Conservation (phyloP, 37 sponge, comb jelly and placozoan species). For the Petrosia ficiformis region DNA sequence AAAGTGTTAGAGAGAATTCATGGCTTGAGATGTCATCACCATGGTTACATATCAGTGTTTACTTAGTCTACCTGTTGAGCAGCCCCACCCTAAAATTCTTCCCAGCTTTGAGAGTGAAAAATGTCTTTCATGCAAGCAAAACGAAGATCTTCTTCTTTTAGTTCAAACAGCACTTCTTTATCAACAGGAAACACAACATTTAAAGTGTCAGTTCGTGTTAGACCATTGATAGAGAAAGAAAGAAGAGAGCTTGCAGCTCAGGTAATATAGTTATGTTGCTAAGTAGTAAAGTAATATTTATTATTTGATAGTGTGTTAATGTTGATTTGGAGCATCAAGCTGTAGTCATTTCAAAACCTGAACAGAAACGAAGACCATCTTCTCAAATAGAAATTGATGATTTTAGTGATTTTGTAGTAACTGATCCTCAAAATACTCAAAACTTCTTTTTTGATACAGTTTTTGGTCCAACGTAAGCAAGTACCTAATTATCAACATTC, state of each 20-base stretch:
- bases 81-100: neutral
- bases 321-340: slow-evolving; percentile 17
- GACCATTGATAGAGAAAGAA: slow-evolving; percentile 69
- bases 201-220: slow-evolving; percentile 80
- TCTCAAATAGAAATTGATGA: slow-evolving; percentile 59
- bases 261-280: neutral
- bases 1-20: too few relatives aligned
- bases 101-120: too few relatives aligned
- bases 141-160: too few relatives aligned
- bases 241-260: neutral
- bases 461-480: slow-evolving; percentile 2
- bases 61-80: neutral
- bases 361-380: neutral
- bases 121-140: too few relatives aligned
- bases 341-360: slow-evolving; percentile 35
- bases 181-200: too few relatives aligned
- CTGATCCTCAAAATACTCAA: slow-evolving; percentile 42
- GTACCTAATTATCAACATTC: neutral
- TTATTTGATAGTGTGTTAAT: slow-evolving; percentile 28
- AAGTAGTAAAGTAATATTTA: neutral
- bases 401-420: slow-evolving; percentile 31
- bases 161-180: too few relatives aligned
- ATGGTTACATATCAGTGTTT: too few relatives aligned
- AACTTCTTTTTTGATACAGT: slow-evolving; percentile 28
- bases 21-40: too few relatives aligned